Evolutionary conservation across 2,113 vertebrate genomes (phyloP), one percentile per base, ranked within the genome.

Genomic region (Leucoraja erinaceus): DNA sequence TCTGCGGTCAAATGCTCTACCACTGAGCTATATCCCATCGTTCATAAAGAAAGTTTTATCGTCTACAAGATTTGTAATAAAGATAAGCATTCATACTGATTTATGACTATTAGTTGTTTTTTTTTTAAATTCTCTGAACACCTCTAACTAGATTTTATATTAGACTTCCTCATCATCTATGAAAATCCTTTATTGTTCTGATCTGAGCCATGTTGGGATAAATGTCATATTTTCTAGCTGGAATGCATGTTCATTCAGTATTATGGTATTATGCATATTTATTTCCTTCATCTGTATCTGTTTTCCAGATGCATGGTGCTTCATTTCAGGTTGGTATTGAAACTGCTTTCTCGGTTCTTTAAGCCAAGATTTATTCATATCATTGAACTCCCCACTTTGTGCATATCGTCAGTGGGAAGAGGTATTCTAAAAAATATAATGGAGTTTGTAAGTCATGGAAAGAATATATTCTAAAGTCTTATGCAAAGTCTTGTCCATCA

Each of bases 351-450:
- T 88, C 83, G 31, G 59, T 63, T 18, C 83, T 88, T 54, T 31
- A 88, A 88, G 83, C 59, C 83, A 88, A 88, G 31, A 18, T 63
- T 31, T 88, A 33, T 88, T 88, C 11, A 63, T 31, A 61, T 63
- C n/a, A 63, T 3, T 56, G 59, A 63, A 63, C 54, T 63, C 5
- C 3, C 83, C 28, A 88, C 14, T 31, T 88, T 4, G 18, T 33
- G n/a, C 33, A 33, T 88, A 14, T 61, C 2, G 59, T 88, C 83
- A 88, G 59, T 88, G 12, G 83, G 25, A 33, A 88, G 18, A 6
- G 12, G 59, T 31, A 14, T 86, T 63, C 28, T 63, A 4, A 66
- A 12, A 63, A 18, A 12, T 59, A 61, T 25, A 84, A 28, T 28
- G 25, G 11, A 63, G 28, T 31, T 31, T 88, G 83, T n/a, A 63